Base-by-base conservation (phyloP, 2,797 vertebrate species). In the Remorina albescens region DNA sequence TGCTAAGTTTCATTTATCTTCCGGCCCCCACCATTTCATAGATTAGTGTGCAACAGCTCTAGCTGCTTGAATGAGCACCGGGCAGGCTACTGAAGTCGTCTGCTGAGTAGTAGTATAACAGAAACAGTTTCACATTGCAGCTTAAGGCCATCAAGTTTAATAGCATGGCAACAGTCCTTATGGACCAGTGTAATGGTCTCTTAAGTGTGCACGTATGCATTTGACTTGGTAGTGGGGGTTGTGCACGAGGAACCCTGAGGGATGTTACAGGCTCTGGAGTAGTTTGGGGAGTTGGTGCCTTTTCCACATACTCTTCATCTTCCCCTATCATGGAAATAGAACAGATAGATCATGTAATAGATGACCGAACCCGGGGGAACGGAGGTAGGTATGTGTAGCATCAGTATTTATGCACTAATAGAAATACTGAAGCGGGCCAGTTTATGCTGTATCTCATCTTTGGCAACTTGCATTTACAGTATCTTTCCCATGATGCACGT, bases 21-120 rank as follows among this genome's bases (percentile, higher is more conserved):
- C 47, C 2, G 0, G 12, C 30, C 34, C 55, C 59, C 32, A 54
- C 59, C 32, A 54, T 46, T 44, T 19, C 19, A 11, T 42, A 60
- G 60, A 46, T 64, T 67, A 51, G 60, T 23, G 30, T 78, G 72
- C 63, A 54, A 58, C 78, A 53, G 83, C 47, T 81, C 78, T 60
- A 65, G 67, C 75, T 63, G 76, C 76, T 69, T 56, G 42, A 61
- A 55, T n/a, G 67, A 75, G 74, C 85, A 67, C 51, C 32, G 36
- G 61, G 11, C 58, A 63, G 7, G 30, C 63, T 54, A 64, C 62
- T 57, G 71, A 62, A 39, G 70, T 78, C 63, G 69, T 78, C 54
- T 49, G 58, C 49, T 44, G 37, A 71, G 50, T 26, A 46, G 34
- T 26, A 25, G 0, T 41, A 30, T 63, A 69, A 6, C 36, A 44